Conservation (phyloP, 2,113 vertebrate species). For the Crocuta crocuta region DNA sequence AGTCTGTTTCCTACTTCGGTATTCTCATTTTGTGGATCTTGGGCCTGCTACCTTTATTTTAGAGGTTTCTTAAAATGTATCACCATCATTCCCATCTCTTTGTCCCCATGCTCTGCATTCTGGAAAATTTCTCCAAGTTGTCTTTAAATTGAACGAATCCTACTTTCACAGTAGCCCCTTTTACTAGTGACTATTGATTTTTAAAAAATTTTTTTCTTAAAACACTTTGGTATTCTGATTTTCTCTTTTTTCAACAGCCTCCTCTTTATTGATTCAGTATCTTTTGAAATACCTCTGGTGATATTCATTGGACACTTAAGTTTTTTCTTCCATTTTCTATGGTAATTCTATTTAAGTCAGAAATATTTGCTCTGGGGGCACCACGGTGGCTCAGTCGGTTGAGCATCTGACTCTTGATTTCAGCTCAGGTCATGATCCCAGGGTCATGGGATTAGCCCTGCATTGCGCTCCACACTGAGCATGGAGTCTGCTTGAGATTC, state of each 20-base stretch:
- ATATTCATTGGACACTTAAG: not conserved
- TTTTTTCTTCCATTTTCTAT: not conserved
- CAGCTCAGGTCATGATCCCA: too few relatives aligned
- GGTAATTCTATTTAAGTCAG: not conserved
- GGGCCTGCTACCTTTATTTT: not conserved
- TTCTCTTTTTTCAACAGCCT: not conserved
- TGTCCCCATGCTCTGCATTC: not conserved
- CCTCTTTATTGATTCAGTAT: not conserved
- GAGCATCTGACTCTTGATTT: too few relatives aligned
- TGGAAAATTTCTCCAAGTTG: not conserved
- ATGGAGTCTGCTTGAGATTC: too few relatives aligned
- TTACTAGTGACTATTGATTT: not conserved
- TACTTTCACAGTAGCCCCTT: not conserved
- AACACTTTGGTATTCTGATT: not conserved
- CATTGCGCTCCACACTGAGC: too few relatives aligned
- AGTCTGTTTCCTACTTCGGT: not conserved
- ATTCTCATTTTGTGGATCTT: not conserved
- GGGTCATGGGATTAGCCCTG: too few relatives aligned
- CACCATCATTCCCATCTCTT: not conserved
- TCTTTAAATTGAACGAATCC: not conserved
- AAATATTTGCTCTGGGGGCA: not conserved
- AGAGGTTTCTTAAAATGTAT: not conserved
- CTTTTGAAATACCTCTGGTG: slow-evolving; percentile 6
- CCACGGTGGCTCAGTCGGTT: too few relatives aligned
- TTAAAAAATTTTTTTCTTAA: not conserved